These are phyloP conservation scores for Rhagoletis pomonella DNA, from an alignment of 1,140 invertebrate genomes.

Conservation along the genomic window DNA sequence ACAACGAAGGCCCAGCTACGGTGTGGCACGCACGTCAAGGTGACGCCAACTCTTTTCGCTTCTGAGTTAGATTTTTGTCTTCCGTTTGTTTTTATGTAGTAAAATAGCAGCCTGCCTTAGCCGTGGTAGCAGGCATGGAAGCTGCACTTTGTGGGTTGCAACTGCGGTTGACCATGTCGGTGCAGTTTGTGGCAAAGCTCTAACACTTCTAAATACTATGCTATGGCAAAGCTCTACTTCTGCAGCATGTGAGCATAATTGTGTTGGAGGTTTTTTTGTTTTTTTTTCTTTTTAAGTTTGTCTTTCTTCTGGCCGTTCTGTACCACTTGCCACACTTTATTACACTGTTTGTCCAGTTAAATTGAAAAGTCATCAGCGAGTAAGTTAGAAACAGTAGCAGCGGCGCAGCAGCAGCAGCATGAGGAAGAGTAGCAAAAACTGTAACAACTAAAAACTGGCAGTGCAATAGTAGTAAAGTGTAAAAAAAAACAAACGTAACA, in stretches of 20 bases:
- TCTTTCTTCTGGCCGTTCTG: neutral
- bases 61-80: neutral
- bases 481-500: constrained; percentile 3
- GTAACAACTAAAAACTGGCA: neutral
- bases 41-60: constrained; percentile 37
- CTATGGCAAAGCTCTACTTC: neutral
- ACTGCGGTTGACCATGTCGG: constrained; percentile 7
- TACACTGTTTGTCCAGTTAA: constrained; percentile 34
- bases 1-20: neutral
- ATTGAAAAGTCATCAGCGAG: constrained; percentile 48
- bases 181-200: constrained; percentile 1
- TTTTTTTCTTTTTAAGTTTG: neutral
- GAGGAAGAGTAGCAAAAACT: constrained; percentile 29
- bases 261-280: neutral
- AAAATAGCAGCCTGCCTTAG: neutral
- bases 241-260: neutral
- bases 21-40: constrained; percentile 7
- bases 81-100: neutral
- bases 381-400: neutral
- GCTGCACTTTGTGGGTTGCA: neutral
- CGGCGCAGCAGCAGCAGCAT: neutral
- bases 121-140: neutral
- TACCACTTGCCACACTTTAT: constrained; percentile 18
- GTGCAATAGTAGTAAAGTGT: constrained; percentile 51
- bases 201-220: neutral